These are phyloP conservation scores for Pantherophis vulpinus DNA, from an alignment of 2,797 vertebrate genomes.

Conservation along the genomic window DNA sequence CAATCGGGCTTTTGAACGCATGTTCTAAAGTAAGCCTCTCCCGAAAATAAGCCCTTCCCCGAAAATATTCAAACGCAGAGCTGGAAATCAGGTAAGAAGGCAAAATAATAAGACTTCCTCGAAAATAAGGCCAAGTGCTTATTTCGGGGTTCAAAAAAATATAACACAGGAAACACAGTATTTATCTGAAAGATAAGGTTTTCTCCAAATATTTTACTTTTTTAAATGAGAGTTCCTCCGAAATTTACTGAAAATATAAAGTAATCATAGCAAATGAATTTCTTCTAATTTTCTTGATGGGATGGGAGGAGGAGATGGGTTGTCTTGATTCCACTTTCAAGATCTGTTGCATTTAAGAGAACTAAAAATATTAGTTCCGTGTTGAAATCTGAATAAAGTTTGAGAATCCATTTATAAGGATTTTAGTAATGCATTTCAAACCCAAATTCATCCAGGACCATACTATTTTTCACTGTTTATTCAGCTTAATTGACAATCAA, in stretches of 20 bases:
- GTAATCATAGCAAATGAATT: not conserved
- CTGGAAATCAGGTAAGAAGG: too few species aligned
- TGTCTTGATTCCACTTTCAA: not conserved
- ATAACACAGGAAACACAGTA: too few species aligned
- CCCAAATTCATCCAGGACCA: not conserved
- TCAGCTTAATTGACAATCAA: not conserved
- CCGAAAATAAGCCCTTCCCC: too few species aligned
- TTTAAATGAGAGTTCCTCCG: not conserved
- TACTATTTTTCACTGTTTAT: not conserved
- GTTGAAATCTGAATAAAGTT: not conserved
- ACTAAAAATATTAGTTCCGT: constrained; percentile 16
- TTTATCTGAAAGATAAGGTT: not conserved
- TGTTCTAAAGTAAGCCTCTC: too few species aligned
- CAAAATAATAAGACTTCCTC: too few species aligned
- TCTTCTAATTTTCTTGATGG: not conserved
- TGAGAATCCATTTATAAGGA: not conserved
- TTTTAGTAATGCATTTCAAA: not conserved
- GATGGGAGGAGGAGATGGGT: not conserved
- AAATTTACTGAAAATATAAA: not conserved
- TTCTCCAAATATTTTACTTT: not conserved
- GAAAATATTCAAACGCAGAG: too few species aligned
- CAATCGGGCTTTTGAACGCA: too few species aligned
- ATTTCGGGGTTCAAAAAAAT: too few species aligned
- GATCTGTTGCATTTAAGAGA: not conserved
- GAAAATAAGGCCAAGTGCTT: too few species aligned